These are phyloP conservation scores for Dryomyza anilis DNA, from an alignment of 2,888 invertebrate genomes.

Conservation along the genomic window DNA sequence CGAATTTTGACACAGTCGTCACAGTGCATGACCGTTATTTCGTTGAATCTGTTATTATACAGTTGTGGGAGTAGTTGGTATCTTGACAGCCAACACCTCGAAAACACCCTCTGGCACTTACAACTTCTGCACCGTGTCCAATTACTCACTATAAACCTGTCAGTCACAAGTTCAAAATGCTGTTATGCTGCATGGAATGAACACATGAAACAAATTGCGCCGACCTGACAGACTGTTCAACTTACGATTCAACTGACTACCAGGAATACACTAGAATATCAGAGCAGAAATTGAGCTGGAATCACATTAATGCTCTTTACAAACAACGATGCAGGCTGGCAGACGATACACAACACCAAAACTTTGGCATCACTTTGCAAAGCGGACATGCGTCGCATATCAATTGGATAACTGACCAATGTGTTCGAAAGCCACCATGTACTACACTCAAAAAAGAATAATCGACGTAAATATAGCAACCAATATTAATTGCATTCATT, in stretches of 20 bases:
- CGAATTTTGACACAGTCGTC: too few species aligned
- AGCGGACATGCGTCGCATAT: conserved; percentile 7
- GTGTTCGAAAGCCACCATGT: neutral
- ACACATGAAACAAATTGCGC: conserved; percentile 11
- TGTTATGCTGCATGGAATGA: neutral
- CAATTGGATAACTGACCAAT: conserved; percentile 12
- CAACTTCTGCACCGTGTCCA: neutral
- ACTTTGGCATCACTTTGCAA: too few species aligned
- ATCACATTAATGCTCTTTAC: conserved; percentile 6
- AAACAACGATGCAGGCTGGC: neutral
- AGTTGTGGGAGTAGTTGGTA: conserved; percentile 27
- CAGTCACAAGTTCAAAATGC: conserved; percentile 1
- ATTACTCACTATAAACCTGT: conserved; percentile 9
- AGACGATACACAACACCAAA: too few species aligned
- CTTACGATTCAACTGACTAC: neutral
- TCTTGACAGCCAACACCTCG: neutral
- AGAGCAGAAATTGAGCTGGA: too few species aligned
- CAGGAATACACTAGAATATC: conserved; percentile 1
- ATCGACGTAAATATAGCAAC: too few species aligned
- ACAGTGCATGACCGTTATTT: conserved; percentile 5
- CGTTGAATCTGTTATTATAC: conserved; percentile 32
- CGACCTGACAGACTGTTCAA: neutral
- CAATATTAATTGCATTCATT: too few species aligned
- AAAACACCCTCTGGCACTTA: neutral
- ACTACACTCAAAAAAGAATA: too few species aligned